Conservation (phyloP, 1,140 invertebrate genomes). For the Drosophila pallidifrons region DNA sequence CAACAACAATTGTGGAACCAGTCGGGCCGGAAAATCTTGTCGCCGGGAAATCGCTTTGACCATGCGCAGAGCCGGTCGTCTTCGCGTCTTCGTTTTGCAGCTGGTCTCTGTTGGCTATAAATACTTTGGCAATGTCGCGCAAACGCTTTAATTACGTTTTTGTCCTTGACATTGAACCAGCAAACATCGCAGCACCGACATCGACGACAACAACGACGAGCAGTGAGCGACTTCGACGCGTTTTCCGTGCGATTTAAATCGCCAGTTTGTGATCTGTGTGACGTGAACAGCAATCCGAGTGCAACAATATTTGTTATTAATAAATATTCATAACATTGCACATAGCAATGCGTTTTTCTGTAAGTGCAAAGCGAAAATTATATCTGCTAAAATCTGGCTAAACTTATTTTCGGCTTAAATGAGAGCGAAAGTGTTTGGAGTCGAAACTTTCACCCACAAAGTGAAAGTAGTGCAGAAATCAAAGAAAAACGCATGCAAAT, state of each 20-base stretch:
- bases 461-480: slow-evolving; percentile 71
- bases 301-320: slow-evolving; percentile 24
- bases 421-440: slow-evolving; percentile 63
- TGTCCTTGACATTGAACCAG: slow-evolving; percentile 79
- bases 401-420: slow-evolving; percentile 30
- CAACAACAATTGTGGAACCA: slow-evolving; percentile 62
- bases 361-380: slow-evolving; percentile 51
- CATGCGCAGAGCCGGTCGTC: slow-evolving; percentile 46
- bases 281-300: slow-evolving; percentile 23
- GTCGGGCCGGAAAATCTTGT: slow-evolving; percentile 81
- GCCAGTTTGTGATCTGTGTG: slow-evolving; percentile 35
- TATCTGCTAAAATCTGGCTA: neutral
- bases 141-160: slow-evolving; percentile 81
- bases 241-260: slow-evolving; percentile 57
- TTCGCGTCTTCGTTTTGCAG: slow-evolving; percentile 63
- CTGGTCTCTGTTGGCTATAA: slow-evolving; percentile 56
- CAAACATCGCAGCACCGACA: slow-evolving; percentile 18
- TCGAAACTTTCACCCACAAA: slow-evolving; percentile 69
- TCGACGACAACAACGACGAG: slow-evolving; percentile 16
- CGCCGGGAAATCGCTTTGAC: slow-evolving; percentile 68
- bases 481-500: slow-evolving; percentile 33
- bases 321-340: slow-evolving; percentile 14
- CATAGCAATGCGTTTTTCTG: slow-evolving; percentile 54
- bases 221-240: slow-evolving; percentile 47
- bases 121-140: slow-evolving; percentile 76